Percentiles rank a stretch among this genome's conserved stretches.
phyloP scores from a whole-genome alignment of 2,797 vertebrate species.

The Mormyrops attenuatus region DNA sequence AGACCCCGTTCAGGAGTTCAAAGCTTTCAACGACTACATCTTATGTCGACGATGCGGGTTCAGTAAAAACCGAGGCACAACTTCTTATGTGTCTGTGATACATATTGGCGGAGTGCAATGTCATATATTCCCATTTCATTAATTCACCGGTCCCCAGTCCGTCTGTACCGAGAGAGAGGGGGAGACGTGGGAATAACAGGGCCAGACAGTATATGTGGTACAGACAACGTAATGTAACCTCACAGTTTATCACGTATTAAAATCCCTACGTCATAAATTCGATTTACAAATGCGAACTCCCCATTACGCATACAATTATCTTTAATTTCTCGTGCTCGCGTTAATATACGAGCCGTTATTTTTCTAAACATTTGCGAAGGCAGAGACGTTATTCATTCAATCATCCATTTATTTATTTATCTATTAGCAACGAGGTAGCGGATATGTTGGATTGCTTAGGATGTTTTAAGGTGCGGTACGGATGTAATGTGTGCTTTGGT shows the following conservation, averaged over 20 bases:
- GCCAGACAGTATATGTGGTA: neutral
- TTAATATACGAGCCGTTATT: neutral
- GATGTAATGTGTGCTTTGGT: neutral
- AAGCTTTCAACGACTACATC: neutral
- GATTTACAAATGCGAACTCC: neutral
- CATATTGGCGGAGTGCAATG: neutral
- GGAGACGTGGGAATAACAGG: neutral
- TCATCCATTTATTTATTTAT: neutral
- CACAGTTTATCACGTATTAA: neutral
- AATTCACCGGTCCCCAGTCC: neutral
- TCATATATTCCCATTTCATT: neutral
- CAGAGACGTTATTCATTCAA: neutral
- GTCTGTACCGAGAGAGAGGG: neutral
- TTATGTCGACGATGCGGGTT: neutral
- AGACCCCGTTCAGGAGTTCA: neutral
- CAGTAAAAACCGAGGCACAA: neutral
- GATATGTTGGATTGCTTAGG: neutral
- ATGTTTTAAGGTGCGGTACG: neutral
- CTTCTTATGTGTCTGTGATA: neutral
- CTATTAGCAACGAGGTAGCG: neutral
- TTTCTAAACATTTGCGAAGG: neutral
- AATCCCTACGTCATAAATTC: neutral
- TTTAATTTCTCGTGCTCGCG: neutral
- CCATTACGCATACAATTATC: neutral
- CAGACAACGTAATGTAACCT: neutral